Base-by-base conservation (phyloP, 1,140 invertebrate species). In the Ceratina australensis region DNA sequence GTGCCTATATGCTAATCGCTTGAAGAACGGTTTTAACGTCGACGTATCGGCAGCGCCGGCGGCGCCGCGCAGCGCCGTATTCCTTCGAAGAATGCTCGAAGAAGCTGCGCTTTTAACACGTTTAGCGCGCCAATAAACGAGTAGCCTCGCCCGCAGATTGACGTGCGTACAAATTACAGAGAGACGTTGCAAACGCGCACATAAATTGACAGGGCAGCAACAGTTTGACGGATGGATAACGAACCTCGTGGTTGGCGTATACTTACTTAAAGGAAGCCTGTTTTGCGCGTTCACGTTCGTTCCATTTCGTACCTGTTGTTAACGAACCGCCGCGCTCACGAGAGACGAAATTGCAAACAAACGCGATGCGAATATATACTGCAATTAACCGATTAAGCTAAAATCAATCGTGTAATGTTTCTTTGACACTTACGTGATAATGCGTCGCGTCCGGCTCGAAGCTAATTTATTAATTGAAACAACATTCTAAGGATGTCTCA, bases 1-100 rank as follows among this genome's bases (percentile, higher is more conserved):
- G 87, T 91, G 89, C 81, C 89, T 90, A 85, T 91, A 90, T 91
- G 90, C 89, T 92, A 91, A 91, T 91, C 83, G 80, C n/a, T 72
- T 54, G 80, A 60, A 74, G 78, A 85, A 78, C 84, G 80, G 81
- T 72, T 81, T 71, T 33, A 47, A 49, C 61, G 49, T 60, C 56
- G 18, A 68, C 54, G 56, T 69, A 50, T 71, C 56, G n/a, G n/a
- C n/a, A 61, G 8, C 66, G 67, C 74, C 74, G 7, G 18, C 47
- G 67, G 74, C 67, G 57, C 49, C 57, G 12, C 22, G 13, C 47
- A 26, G 74, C 57, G 66, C 26, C 47, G 12, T 47, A 7, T 33
- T 68, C 15, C 65, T n/a, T 20, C 24, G 24, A 22, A 22, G 42
- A 28, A 60, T 18, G 15, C 20, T 18, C 0, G 15, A 54, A 26